phyloP scores from a whole-genome alignment of 2,113 vertebrate genomes.

The Apistogramma diplotaenia region DNA sequence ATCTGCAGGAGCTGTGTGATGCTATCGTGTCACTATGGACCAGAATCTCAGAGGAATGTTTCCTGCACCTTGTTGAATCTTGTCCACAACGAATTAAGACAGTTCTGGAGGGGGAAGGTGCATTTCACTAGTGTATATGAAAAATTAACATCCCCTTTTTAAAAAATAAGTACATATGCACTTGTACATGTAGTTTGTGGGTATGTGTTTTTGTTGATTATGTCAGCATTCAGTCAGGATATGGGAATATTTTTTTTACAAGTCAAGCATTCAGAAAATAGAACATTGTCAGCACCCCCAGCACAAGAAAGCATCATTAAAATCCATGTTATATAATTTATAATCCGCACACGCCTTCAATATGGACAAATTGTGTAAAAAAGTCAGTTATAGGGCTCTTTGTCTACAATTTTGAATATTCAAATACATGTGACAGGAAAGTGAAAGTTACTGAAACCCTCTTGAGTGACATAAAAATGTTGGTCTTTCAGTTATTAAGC shows the following conservation, averaged over 20 bases:
- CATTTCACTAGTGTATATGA: not conserved
- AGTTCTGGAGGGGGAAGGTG: not conserved
- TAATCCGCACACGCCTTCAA: not conserved
- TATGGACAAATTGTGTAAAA: not conserved
- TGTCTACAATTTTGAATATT: not conserved
- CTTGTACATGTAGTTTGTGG: not conserved
- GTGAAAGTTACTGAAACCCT: not conserved
- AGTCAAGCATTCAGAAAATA: too few species aligned
- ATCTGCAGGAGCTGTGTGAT: not conserved
- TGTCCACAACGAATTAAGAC: too few species aligned
- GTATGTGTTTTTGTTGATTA: not conserved
- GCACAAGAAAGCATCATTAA: too few species aligned
- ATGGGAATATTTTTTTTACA: too few species aligned
- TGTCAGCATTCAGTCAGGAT: not conserved
- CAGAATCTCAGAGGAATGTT: too few species aligned
- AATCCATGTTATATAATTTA: not conserved
- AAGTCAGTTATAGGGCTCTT: not conserved
- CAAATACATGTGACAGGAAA: not conserved
- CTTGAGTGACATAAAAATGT: not conserved
- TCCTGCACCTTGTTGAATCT: too few species aligned
- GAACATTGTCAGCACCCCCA: too few species aligned
- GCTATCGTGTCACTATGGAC: not conserved
- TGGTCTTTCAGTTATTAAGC: not conserved
- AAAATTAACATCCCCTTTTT: rapidly evolving
- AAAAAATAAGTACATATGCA: not conserved